A percentile compares a stretch with the other conserved stretches of the same genome.
Conservation (phyloP, 1,140 invertebrate species). For the Brachystomella parvula region DNA sequence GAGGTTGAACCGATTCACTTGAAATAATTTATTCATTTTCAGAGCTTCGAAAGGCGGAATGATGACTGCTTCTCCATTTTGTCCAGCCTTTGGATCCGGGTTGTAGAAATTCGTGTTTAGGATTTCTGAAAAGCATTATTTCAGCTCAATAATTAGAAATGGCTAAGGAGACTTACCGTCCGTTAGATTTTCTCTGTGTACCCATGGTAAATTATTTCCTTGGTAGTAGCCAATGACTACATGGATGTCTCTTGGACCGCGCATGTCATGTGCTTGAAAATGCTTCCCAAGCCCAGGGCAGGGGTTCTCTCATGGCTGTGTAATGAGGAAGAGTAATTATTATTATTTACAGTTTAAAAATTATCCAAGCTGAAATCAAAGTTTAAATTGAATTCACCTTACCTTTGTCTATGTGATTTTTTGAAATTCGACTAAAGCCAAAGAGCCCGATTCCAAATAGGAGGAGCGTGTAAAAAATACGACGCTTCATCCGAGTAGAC, state of each 20-base stretch:
- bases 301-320: too few species aligned
- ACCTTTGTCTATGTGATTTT: too few species aligned
- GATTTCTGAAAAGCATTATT: constrained; percentile 55
- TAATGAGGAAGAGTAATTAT: too few species aligned
- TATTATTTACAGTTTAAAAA: too few species aligned
- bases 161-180: constrained; percentile 49
- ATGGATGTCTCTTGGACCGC: constrained; percentile 41
- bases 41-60: constrained; percentile 64
- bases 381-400: too few species aligned
- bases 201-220: constrained; percentile 54
- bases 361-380: too few species aligned
- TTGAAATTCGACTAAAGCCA: too few species aligned
- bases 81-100: constrained; percentile 64
- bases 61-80: constrained; percentile 70
- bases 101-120: constrained; percentile 74
- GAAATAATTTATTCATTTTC: constrained; percentile 69
- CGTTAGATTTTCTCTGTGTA: constrained; percentile 56
- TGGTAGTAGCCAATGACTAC: constrained; percentile 78
- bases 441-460: too few species aligned
- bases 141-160: background rate
- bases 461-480: too few species aligned
- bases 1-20: constrained; percentile 83
- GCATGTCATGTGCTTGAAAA: too few species aligned
- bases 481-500: too few species aligned
- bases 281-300: too few species aligned